Evolutionary conservation across 64 coral and sea anemone species (phyloP).

Genomic region (Montipora cactus): DNA sequence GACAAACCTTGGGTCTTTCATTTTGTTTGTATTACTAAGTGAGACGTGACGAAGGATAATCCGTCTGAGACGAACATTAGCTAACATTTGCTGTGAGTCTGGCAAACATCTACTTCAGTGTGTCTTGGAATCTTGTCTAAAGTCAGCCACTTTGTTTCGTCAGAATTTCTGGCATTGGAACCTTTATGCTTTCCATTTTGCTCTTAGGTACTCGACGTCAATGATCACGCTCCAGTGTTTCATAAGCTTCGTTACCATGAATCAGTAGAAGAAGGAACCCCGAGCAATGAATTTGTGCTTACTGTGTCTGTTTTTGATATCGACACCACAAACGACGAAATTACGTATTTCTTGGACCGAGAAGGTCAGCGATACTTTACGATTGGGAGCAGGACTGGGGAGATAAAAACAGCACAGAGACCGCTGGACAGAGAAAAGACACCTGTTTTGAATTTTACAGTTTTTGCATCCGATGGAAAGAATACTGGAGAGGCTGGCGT

Average conservation of each 20-base stretch:
- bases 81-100: too few relatives aligned
- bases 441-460: conserved; percentile 62
- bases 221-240: conserved; percentile 84
- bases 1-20: too few relatives aligned
- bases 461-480: conserved; percentile 66
- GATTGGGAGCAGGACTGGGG: conserved; percentile 68
- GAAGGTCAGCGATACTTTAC: conserved; percentile 57
- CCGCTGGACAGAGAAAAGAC: conserved; percentile 72
- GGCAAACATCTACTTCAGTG: too few relatives aligned
- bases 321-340: conserved; percentile 56
- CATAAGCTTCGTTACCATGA: conserved; percentile 62
- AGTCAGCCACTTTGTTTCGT: too few relatives aligned
- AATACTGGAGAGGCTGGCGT: conserved; percentile 60
- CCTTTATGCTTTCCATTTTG: neutral
- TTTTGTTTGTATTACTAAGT: too few relatives aligned
- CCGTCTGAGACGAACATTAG: too few relatives aligned
- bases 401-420: conserved; percentile 57
- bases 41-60: too few relatives aligned
- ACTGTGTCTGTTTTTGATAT: conserved; percentile 67
- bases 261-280: conserved; percentile 62
- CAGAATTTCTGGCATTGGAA: too few relatives aligned
- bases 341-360: conserved; percentile 72
- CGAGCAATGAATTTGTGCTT: conserved; percentile 57
- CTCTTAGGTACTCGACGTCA: conserved; percentile 75
- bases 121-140: too few relatives aligned